Conservation (phyloP, 1,140 invertebrate species). For the Parapsyche elsis region DNA sequence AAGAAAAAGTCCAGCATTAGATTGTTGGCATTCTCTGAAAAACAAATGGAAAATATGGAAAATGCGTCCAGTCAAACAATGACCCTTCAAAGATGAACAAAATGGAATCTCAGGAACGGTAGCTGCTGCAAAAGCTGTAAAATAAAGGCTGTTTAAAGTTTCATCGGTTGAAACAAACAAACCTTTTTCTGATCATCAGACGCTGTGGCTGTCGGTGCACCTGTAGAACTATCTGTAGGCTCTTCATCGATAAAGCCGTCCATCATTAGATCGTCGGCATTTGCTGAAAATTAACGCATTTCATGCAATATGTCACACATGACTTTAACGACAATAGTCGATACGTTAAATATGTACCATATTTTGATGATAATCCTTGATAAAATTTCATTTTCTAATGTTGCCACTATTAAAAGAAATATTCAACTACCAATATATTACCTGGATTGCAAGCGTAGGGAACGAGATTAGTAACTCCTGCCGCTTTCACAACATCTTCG, state of each 20-base stretch:
- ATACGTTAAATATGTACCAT: too few relatives aligned
- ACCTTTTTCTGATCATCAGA: slow-evolving; percentile 17
- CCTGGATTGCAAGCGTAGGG: slow-evolving; percentile 87
- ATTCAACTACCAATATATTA: slow-evolving; percentile 57
- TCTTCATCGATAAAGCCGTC: slow-evolving; percentile 89
- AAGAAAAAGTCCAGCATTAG: slow-evolving; percentile 94
- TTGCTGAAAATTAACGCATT: slow-evolving; percentile 68
- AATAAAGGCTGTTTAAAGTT: not conserved
- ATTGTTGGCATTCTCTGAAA: slow-evolving; percentile 71
- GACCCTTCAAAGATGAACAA: not conserved
- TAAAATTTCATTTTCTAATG: too few relatives aligned
- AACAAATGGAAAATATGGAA: slow-evolving; percentile 14
- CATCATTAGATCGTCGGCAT: slow-evolving; percentile 77
- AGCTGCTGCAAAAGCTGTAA: not conserved
- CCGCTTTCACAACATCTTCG: slow-evolving; percentile 85
- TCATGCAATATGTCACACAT: not conserved
- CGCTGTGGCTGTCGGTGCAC: not conserved
- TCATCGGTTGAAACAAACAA: slow-evolving; percentile 12
- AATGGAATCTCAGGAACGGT: not conserved
- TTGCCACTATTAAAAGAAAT: too few relatives aligned
- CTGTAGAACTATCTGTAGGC: not conserved
- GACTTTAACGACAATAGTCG: too few relatives aligned
- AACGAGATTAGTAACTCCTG: slow-evolving; percentile 86
- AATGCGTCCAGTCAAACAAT: not conserved
- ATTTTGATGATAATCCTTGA: too few relatives aligned